Percentiles rank a stretch among this genome's conserved stretches.
Evolutionary conservation across 2,888 invertebrate species (phyloP).

Genomic region (Criorhina ranunculi): DNA sequence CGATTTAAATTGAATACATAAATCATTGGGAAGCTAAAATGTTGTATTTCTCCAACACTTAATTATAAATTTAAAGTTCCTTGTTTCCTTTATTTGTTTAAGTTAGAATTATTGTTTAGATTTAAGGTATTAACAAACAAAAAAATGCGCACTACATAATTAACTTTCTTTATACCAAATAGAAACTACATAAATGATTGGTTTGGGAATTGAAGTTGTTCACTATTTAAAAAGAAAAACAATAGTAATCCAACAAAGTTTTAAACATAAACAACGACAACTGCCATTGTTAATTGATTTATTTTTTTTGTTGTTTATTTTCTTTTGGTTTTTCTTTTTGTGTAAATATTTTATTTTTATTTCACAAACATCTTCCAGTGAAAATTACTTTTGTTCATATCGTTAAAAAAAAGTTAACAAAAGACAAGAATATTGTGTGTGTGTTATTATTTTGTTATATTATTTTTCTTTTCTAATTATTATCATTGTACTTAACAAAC

Average conservation of each 20-base stretch:
- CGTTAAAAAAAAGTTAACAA: conserved; percentile 1
- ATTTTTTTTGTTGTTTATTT: not conserved
- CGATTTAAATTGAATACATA: conserved; percentile 5
- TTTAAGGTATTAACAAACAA: conserved; percentile 34
- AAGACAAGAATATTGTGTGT: conserved; percentile 25
- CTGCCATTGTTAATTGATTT: conserved; percentile 33
- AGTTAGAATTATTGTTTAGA: conserved; percentile 38
- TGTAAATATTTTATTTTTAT: conserved; percentile 23
- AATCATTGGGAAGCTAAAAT: conserved; percentile 15
- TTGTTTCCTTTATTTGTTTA: conserved; percentile 28
- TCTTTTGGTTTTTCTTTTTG: conserved; percentile 3
- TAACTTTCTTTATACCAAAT: not conserved
- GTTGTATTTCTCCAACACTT: conserved; percentile 15
- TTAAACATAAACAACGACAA: conserved; percentile 24
- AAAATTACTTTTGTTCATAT: not conserved
- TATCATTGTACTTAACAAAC: conserved; percentile 54
- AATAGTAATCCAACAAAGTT: not conserved
- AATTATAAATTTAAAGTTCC: conserved; percentile 46
- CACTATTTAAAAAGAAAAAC: conserved; percentile 3
- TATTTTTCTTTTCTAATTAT: conserved; percentile 12
- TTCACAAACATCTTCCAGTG: not conserved
- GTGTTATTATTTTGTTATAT: conserved; percentile 14
- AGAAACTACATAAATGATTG: conserved; percentile 3
- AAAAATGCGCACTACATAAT: conserved; percentile 45
- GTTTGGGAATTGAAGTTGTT: conserved; percentile 24